Base-by-base conservation (phyloP, 1,140 invertebrate genomes). In the Hylyphantes graminicola region DNA sequence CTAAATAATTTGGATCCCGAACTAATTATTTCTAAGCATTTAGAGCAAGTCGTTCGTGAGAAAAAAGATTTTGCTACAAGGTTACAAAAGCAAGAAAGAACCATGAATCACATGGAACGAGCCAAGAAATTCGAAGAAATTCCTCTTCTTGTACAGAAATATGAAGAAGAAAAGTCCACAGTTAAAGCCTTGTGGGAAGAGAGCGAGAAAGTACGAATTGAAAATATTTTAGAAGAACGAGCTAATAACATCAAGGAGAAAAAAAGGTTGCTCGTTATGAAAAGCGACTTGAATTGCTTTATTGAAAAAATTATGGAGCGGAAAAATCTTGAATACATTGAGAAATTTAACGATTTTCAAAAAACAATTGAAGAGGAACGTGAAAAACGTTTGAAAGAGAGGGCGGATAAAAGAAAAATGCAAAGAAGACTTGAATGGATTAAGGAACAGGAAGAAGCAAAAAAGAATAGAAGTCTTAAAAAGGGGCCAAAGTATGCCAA, bases 101-200 rank as follows among this genome's bases (percentile, higher is more conserved):
- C 82, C 48, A 54, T 86, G 15, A 74, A 82, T 86, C 97, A 98
- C 89, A 93, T 97, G 87, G 96, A 97, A 88, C 91, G 97, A 84
- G 97, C 97, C 4, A 98, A 98, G 88, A 92, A 97, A 7, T 88
- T 97, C 65, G 96, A 98, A 89, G 98, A 99, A 90, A 96, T 99
- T 86, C 96, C 97, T 0, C 89, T 98, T 0, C 90, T 99, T 54
- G 92, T 96, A 87, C 94, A 97, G 88, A 93, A 93, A 59, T 91
- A 96, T 87, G 94, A 96, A 78, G 94, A 97, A 87, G 96, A 96
- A 85, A 93, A 94, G 86, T 93, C 95, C 48, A 73, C 90, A 75
- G 90, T 91, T 86, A 93, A 93, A 86, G 92, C 94, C n/a, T 94
- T 96, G 88, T 98, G 97, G 97, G 95, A 98, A 86, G 93, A 95